A percentile compares a stretch with the other conserved stretches of the same genome.
These are phyloP conservation scores for Platypus cylindrus DNA, from an alignment of 2,888 invertebrate genomes.

Conservation along the genomic window DNA sequence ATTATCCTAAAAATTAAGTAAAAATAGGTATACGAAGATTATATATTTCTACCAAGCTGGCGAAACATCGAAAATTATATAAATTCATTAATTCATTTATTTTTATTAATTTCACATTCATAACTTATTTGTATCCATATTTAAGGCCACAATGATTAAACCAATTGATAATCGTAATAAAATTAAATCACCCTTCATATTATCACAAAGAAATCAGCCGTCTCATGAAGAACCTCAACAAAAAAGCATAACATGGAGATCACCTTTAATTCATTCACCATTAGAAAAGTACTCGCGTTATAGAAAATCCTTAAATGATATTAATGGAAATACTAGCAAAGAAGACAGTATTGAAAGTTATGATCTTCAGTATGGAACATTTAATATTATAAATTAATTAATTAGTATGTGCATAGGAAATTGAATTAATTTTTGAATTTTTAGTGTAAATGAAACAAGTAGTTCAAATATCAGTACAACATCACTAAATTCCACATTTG, in stretches of 20 bases:
- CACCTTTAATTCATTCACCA: constrained; percentile 27
- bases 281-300: constrained; percentile 24
- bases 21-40: too few relatives aligned
- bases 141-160: constrained; percentile 5
- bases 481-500: too few relatives aligned
- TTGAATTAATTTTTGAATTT: too few relatives aligned
- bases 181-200: constrained; percentile 1
- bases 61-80: too few relatives aligned
- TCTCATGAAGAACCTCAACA: constrained; percentile 7
- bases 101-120: background rate
- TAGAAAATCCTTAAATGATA: background rate
- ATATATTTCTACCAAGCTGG: too few relatives aligned
- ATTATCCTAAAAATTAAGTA: too few relatives aligned
- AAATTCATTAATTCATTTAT: too few relatives aligned
- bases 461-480: too few relatives aligned
- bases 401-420: background rate
- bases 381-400: background rate
- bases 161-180: background rate
- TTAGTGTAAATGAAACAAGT: too few relatives aligned
- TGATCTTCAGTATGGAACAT: background rate
- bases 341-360: constrained; percentile 2
- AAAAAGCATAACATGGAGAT: constrained; percentile 28
- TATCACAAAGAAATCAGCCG: constrained; percentile 1
- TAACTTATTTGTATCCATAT: too few relatives aligned
- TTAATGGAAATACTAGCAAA: background rate